Conservation (phyloP, 2,113 vertebrate species). For the Albula glossodonta region DNA sequence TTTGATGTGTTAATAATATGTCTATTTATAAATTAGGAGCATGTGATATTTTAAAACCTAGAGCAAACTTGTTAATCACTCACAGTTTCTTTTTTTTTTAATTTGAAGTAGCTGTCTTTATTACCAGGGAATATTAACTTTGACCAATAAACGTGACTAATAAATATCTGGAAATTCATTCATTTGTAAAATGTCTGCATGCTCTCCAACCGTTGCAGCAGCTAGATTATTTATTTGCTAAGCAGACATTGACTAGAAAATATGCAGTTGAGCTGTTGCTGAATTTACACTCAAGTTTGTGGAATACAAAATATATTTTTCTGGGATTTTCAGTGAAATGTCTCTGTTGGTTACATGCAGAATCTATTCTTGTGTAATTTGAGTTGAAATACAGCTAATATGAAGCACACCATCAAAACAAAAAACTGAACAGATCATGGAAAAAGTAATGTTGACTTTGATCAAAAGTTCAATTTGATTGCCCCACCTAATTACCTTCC, state of each 20-base stretch:
- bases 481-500: background rate
- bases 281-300: no score
- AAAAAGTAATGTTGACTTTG: background rate
- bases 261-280: no score
- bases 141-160: background rate
- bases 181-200: background rate
- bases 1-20: slow-evolving; percentile 44
- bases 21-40: slow-evolving; percentile 30
- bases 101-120: slow-evolving; percentile 1
- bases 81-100: background rate
- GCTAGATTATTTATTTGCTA: background rate
- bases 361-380: no score
- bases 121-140: slow-evolving; percentile 9
- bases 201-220: background rate
- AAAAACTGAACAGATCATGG: no score
- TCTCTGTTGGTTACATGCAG: no score
- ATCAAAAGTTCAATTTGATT: background rate
- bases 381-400: no score
- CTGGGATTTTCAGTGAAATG: no score
- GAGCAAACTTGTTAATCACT: slow-evolving; percentile 22
- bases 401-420: no score
- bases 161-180: slow-evolving; percentile 1
- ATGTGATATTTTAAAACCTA: slow-evolving; percentile 14
- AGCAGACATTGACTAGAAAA: background rate
- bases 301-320: no score